Conservation (phyloP, 2,113 vertebrate genomes). For the Phoenicopterus ruber region DNA sequence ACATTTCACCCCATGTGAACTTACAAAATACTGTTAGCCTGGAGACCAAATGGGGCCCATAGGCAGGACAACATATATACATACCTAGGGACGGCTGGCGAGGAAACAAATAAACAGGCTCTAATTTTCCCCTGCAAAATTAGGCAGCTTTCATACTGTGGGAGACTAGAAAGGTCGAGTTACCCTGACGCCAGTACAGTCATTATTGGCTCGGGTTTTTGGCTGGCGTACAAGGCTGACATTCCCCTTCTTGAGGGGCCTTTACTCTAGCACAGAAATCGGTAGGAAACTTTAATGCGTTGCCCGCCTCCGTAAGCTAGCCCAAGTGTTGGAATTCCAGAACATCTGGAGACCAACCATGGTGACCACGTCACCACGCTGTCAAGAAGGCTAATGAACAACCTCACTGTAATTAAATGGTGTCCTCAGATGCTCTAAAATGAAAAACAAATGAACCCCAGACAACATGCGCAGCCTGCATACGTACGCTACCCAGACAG, state of each 20-base stretch:
- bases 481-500: background rate
- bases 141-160: background rate
- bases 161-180: background rate
- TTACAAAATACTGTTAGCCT: conserved; percentile 14
- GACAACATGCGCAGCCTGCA: background rate
- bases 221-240: background rate
- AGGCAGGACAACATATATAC: background rate
- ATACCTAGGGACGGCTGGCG: background rate
- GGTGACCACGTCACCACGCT: accelerated
- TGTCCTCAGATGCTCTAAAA: background rate
- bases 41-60: background rate
- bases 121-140: conserved; percentile 18
- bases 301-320: background rate
- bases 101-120: background rate
- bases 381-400: conserved; percentile 1
- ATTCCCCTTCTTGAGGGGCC: background rate
- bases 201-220: background rate
- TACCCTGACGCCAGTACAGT: background rate
- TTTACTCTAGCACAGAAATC: background rate
- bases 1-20: background rate
- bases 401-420: background rate
- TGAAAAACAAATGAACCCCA: background rate
- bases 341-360: background rate
- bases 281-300: background rate
- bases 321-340: background rate